Base-by-base conservation (phyloP, 2,797 vertebrate species). In the Argentina silus region DNA sequence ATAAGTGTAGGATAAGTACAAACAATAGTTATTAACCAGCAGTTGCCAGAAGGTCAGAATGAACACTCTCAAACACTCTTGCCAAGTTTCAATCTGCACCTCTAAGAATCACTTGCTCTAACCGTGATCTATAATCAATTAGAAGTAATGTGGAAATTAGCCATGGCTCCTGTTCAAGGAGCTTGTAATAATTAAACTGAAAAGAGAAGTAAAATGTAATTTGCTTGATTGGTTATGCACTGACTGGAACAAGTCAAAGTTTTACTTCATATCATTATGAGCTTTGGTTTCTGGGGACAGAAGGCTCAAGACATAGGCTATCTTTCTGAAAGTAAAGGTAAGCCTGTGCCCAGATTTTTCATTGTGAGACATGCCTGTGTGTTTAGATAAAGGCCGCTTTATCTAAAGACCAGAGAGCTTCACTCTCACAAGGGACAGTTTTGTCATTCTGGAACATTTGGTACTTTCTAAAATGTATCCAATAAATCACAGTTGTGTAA, bases 201-300 rank as follows among this genome's bases (percentile, higher is more conserved):
- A 67, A 64, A 45, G 63, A 67, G 48, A 72, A 67, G 56, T 50
- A 23, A 53, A 70, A 69, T 10, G 50, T 80, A 86, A 64, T 87
- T 78, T 84, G 57, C 50, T 44, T 63, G 79, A 90, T 86, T 88
- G 77, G 81, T 72, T 73, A 75, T 60, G 78, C 72, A 45, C 27
- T 4, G 27, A 36, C 66, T 51, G n/a, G 27, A 55, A 36, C 77
- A 68, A 73, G 65, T 55, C 61, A 66, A 76, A 61, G 72, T 68
- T 78, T 57, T 63, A 77, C 59, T 71, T 27, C 11, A 43, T 23
- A 53, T 71, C 55, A 36, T 64, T 55, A 51, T 57, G 42, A 77
- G 70, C 23, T 69, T 69, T 67, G 27, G 50, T 21, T 72, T 80
- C 78, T 9, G 9, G 69, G 72, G 81, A 80, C 59, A 44, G 72